Evolutionary conservation across 2,888 invertebrate species (phyloP).

Genomic region (Matsumyia berberina): DNA sequence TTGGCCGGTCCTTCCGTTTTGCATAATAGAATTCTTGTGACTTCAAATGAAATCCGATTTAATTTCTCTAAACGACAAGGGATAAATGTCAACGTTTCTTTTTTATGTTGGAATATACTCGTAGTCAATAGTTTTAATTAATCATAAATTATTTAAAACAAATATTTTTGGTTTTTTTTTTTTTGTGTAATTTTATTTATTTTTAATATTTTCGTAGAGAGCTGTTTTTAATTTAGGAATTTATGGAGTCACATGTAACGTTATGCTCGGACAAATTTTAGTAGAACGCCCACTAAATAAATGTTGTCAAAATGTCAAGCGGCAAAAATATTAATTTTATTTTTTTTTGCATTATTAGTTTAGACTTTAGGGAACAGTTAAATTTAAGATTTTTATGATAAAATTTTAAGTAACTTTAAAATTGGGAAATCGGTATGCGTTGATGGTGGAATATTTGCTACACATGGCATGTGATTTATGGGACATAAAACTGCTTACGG

Average conservation of each 20-base stretch:
- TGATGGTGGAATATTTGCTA: neutral
- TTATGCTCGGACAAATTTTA: constrained; percentile 20
- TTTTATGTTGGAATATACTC: no score
- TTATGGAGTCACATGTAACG: neutral
- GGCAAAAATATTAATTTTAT: constrained; percentile 1
- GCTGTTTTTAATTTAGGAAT: neutral
- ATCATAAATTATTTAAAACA: constrained; percentile 21
- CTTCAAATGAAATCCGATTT: neutral
- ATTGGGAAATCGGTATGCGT: neutral
- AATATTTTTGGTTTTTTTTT: neutral
- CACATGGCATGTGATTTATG: neutral
- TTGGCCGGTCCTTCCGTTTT: constrained; percentile 1
- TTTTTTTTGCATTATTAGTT: constrained; percentile 11
- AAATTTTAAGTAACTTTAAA: neutral
- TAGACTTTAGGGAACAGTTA: neutral
- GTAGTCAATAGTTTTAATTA: constrained; percentile 1
- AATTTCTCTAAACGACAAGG: neutral
- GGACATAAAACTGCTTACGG: neutral
- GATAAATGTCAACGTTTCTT: neutral
- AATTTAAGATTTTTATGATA: constrained; percentile 6
- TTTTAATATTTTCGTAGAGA: neutral
- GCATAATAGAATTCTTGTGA: neutral
- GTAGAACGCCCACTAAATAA: constrained; percentile 18
- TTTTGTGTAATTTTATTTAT: neutral
- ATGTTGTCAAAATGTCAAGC: constrained; percentile 19